Conservation (phyloP, 2,113 vertebrate genomes). For the Xerus inauris region DNA sequence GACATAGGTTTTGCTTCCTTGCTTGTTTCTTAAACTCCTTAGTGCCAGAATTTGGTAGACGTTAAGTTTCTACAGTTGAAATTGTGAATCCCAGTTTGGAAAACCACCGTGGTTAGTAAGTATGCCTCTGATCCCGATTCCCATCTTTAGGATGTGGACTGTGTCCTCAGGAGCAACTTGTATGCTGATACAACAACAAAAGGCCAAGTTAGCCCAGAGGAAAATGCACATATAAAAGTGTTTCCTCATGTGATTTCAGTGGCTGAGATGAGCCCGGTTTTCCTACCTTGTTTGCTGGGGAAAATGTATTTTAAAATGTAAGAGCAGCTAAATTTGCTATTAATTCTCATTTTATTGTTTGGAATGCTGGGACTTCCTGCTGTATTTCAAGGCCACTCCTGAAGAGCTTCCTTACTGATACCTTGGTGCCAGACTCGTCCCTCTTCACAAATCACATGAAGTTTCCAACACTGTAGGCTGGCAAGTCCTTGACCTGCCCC, state of each 20-base stretch:
- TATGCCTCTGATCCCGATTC: rapidly evolving
- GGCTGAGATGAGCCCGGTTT: background rate
- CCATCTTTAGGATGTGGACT: background rate
- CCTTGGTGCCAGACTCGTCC: background rate
- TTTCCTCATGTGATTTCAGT: background rate
- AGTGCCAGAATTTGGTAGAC: background rate
- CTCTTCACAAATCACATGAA: background rate
- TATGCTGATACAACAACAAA: background rate
- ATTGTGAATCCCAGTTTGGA: background rate
- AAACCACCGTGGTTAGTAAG: background rate
- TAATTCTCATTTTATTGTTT: background rate
- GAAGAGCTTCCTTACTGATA: background rate
- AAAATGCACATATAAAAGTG: background rate
- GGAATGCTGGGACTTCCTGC: background rate
- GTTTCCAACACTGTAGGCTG: background rate
- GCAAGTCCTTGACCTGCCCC: background rate
- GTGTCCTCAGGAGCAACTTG: background rate
- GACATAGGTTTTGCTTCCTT: background rate
- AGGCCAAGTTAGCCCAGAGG: background rate
- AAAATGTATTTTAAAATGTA: background rate
- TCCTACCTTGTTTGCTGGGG: background rate
- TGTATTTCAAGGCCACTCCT: background rate
- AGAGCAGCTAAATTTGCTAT: background rate
- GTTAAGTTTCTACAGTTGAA: background rate
- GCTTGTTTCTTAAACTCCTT: background rate